Conservation (phyloP, 2,888 invertebrate genomes). For the Zygaena filipendulae region DNA sequence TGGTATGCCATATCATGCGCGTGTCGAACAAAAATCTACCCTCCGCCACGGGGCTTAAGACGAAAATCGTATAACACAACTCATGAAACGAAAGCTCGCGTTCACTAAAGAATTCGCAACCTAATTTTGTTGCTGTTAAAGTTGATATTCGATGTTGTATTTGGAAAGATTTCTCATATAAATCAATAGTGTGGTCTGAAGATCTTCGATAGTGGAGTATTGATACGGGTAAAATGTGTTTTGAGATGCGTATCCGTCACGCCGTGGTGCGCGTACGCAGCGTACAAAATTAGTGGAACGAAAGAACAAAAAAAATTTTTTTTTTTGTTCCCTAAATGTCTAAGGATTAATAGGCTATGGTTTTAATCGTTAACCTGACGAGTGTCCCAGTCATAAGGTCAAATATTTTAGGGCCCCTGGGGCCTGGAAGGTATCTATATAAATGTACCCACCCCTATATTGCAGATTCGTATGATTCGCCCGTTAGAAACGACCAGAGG, state of each 20-base stretch:
- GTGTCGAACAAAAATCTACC: slow-evolving; percentile 3
- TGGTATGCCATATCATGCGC: slow-evolving; percentile 30
- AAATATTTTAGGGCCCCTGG: too few species aligned
- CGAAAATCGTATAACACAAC: slow-evolving; percentile 1
- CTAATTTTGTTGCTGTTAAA: slow-evolving; percentile 12
- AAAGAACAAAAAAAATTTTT: too few species aligned
- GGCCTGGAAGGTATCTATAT: too few species aligned
- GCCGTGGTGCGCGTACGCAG: slow-evolving; percentile 15
- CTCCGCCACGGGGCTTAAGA: slow-evolving; percentile 2
- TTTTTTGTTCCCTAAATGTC: too few species aligned
- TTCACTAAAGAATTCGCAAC: slow-evolving; percentile 12
- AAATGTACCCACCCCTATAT: too few species aligned
- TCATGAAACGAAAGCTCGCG: neutral
- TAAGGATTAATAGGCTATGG: too few species aligned
- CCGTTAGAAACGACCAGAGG: too few species aligned
- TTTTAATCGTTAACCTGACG: too few species aligned
- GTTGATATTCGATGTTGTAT: slow-evolving; percentile 15
- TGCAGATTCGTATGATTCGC: too few species aligned
- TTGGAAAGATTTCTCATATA: slow-evolving; percentile 36
- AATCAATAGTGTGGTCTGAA: slow-evolving; percentile 32
- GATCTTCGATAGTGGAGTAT: slow-evolving; percentile 36
- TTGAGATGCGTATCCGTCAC: slow-evolving; percentile 27
- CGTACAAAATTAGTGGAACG: neutral
- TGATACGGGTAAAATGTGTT: slow-evolving; percentile 33
- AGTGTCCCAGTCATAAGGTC: too few species aligned